Conservation (phyloP, 2,888 invertebrate species). For the Halocaridina rubra region DNA sequence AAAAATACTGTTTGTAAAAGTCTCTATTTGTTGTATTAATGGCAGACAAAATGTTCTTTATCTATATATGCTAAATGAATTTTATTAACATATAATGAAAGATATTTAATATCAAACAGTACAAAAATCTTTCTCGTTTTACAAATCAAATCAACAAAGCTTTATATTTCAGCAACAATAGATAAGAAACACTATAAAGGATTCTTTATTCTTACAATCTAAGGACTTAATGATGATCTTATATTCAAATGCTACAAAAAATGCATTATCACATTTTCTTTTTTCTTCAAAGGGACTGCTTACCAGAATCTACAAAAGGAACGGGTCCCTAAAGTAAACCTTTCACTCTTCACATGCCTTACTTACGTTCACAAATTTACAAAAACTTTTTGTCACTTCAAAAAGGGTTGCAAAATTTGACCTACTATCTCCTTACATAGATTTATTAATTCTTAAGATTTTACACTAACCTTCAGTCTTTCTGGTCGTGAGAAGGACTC, state of each 20-base stretch:
- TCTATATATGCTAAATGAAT: not conserved
- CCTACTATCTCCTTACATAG: no score
- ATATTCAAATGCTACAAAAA: no score
- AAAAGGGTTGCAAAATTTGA: no score
- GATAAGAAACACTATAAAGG: no score
- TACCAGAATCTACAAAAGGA: not conserved
- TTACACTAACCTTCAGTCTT: conserved; percentile 24
- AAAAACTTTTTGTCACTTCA: no score
- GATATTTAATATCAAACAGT: not conserved
- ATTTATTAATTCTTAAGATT: not conserved
- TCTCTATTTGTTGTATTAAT: not conserved
- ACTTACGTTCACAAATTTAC: not conserved
- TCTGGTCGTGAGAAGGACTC: conserved; percentile 22
- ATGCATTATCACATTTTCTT: no score
- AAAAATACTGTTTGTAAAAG: not conserved
- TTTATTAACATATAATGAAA: not conserved
- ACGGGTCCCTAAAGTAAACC: not conserved
- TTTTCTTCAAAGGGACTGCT: not conserved
- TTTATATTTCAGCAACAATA: no score
- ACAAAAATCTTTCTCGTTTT: no score
- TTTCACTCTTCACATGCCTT: not conserved
- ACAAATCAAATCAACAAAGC: no score
- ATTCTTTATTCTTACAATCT: no score
- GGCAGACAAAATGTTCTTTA: not conserved
- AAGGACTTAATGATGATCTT: no score